Percentiles rank a stretch among this genome's conserved stretches.
phyloP scores from a whole-genome alignment of 2,113 vertebrate species.

The Zonotrichia leucophrys region DNA sequence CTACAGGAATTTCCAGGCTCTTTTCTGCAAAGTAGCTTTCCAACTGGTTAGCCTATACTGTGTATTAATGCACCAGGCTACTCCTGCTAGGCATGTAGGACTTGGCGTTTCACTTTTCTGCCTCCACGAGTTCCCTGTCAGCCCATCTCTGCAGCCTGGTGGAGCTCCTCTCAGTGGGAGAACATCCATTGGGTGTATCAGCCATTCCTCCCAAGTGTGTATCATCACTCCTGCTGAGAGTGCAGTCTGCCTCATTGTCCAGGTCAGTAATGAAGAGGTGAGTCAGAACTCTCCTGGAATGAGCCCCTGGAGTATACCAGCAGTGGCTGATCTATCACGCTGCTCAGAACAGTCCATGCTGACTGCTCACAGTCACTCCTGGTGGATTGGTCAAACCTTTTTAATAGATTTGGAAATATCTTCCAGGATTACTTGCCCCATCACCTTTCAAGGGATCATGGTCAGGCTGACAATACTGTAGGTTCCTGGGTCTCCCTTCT shows the following conservation, averaged over 20 bases:
- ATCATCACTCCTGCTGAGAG: neutral
- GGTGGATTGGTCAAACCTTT: neutral
- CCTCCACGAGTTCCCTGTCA: neutral
- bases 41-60: neutral
- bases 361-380: fast-evolving
- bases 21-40: neutral
- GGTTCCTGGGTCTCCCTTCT: neutral
- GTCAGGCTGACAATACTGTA: neutral
- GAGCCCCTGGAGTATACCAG: neutral
- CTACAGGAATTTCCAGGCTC: neutral
- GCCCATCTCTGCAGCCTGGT: neutral
- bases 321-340: neutral
- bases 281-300: neutral
- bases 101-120: neutral
- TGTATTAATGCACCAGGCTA: neutral
- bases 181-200: neutral
- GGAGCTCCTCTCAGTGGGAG: neutral
- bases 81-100: neutral
- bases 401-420: neutral
- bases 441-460: neutral
- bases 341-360: neutral
- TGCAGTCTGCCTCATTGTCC: neutral
- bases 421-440: neutral
- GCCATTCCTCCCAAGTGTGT: neutral
- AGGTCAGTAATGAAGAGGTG: neutral